A percentile compares a stretch with the other conserved stretches of the same genome.
Conservation (phyloP, 2,797 vertebrate species). For the Lates japonicus region DNA sequence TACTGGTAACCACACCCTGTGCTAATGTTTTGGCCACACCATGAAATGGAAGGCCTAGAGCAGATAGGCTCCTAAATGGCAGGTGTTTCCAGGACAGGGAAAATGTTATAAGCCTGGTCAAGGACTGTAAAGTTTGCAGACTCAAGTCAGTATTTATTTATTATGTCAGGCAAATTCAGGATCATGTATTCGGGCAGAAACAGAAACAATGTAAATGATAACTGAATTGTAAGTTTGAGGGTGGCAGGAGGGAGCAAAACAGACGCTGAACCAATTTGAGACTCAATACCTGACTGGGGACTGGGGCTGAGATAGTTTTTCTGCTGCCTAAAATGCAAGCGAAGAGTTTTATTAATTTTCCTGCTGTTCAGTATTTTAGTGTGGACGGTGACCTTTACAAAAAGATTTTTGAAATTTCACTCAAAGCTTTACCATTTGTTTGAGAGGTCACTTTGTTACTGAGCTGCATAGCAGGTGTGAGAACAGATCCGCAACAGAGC, state of each 20-base stretch:
- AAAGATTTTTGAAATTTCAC: neutral
- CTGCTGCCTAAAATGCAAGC: neutral
- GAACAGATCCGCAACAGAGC: constrained; percentile 46
- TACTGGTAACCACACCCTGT: constrained; percentile 1
- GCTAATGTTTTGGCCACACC: neutral
- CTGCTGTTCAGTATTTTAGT: neutral
- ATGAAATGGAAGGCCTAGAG: too few species aligned
- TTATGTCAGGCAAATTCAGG: neutral
- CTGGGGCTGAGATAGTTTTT: neutral
- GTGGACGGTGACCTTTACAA: neutral
- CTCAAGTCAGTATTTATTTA: neutral
- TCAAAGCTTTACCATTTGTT: too few species aligned
- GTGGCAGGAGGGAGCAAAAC: neutral
- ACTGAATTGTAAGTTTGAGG: neutral
- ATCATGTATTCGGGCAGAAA: too few species aligned
- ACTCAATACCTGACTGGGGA: neutral
- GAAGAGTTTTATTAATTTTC: neutral
- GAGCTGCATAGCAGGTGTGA: constrained; percentile 59
- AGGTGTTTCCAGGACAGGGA: neutral
- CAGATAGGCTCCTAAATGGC: neutral
- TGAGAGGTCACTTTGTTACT: too few species aligned
- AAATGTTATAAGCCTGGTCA: neutral
- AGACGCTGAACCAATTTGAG: neutral
- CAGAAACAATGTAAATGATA: neutral
- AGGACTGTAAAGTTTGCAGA: neutral